Percentiles rank a stretch among this genome's conserved stretches.
Conservation (phyloP, 2,113 vertebrate species). For the Sclerurus mexicanus region DNA sequence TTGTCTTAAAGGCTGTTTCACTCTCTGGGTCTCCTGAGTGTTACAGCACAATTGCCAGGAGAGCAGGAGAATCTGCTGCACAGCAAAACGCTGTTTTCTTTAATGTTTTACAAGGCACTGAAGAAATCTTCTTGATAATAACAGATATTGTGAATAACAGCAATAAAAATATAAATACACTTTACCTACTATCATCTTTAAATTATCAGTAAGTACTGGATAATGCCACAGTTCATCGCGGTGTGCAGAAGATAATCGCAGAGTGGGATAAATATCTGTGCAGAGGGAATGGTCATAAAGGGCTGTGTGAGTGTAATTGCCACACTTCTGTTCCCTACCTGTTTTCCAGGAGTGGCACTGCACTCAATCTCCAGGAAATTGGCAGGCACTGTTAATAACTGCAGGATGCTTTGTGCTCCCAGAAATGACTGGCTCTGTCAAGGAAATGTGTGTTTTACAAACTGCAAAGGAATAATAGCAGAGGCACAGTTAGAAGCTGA, state of each 20-base stretch:
- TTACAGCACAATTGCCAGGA: background rate
- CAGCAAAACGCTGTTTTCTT: background rate
- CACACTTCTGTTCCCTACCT: background rate
- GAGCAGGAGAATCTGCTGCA: background rate
- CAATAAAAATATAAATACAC: background rate
- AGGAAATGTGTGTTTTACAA: background rate
- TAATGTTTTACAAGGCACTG: background rate
- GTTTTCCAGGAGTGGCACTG: background rate
- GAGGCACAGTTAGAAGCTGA: background rate
- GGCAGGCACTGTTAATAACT: background rate
- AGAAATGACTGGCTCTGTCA: background rate
- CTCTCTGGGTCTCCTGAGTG: background rate
- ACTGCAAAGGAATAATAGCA: conserved; percentile 13
- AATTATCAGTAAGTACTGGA: background rate
- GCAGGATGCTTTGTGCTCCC: conserved; percentile 5
- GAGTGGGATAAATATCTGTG: conserved; percentile 6
- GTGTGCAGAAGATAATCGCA: background rate
- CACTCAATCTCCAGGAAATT: background rate
- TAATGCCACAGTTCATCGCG: background rate
- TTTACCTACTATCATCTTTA: background rate
- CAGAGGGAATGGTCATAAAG: background rate
- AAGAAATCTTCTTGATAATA: background rate
- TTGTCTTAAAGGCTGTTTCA: background rate
- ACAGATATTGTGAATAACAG: background rate
- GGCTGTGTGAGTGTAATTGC: background rate